phyloP scores from a whole-genome alignment of 2,113 vertebrate species.

The Erinaceus europaeus region DNA sequence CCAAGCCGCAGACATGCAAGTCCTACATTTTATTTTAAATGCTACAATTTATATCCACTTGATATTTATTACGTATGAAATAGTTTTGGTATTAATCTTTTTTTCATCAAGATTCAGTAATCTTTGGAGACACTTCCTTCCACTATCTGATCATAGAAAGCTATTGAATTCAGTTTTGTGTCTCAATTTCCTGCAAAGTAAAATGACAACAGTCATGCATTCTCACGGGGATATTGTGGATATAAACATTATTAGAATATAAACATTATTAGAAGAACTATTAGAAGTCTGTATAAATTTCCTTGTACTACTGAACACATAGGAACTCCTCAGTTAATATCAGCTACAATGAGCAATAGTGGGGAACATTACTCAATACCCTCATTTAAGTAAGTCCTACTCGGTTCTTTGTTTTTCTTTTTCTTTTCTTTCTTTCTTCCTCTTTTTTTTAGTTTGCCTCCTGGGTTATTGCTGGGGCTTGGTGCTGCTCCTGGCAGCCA shows the following conservation, averaged over 20 bases:
- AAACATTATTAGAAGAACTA: too few species aligned
- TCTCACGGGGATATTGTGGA: background rate
- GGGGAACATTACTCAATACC: conserved; percentile 6
- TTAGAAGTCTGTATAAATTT: background rate
- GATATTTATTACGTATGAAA: background rate
- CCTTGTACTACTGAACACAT: background rate
- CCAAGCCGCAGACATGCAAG: background rate
- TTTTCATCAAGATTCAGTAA: background rate
- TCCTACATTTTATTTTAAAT: background rate
- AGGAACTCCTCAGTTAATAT: background rate
- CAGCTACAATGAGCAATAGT: background rate
- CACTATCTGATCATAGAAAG: background rate
- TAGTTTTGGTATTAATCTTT: background rate
- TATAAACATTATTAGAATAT: too few species aligned
- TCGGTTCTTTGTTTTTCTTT: too few species aligned
- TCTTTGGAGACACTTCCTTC: background rate
- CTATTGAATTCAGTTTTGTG: background rate
- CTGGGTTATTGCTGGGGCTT: too few species aligned
- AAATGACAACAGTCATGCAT: background rate
- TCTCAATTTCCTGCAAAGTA: background rate
- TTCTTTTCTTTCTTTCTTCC: too few species aligned
- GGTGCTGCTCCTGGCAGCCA: too few species aligned
- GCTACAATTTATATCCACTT: background rate
- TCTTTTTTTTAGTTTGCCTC: too few species aligned
- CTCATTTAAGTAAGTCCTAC: background rate